Evolutionary conservation across 2,797 vertebrate genomes (phyloP).

Genomic region (Phataginus tetradactyla): DNA sequence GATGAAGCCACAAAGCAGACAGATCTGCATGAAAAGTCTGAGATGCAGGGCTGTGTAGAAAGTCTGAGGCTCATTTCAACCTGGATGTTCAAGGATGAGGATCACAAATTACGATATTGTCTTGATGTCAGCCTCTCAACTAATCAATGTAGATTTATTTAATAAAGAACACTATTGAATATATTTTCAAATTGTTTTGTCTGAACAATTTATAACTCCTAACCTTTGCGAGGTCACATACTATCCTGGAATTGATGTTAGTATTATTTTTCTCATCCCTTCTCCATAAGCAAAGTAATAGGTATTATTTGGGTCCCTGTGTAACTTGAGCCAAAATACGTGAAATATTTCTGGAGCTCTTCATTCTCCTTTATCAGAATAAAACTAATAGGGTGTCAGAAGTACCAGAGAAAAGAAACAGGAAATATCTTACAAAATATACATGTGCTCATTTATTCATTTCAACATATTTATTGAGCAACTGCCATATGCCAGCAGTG

Average conservation of each 20-base stretch:
- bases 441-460: background rate
- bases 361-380: background rate
- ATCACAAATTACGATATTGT: background rate
- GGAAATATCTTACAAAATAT: background rate
- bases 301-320: background rate
- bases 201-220: background rate
- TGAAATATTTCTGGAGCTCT: background rate
- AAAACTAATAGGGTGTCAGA: background rate
- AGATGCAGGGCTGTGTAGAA: rapidly evolving
- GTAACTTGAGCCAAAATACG: background rate
- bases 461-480: slow-evolving; percentile 19
- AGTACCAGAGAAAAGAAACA: background rate
- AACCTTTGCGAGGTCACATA: background rate
- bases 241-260: background rate
- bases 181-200: background rate
- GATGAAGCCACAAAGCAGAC: background rate
- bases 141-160: background rate
- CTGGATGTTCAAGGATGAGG: background rate
- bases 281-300: background rate
- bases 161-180: background rate
- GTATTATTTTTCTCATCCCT: background rate
- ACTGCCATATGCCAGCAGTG: background rate
- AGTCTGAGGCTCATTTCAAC: rapidly evolving
- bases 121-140: background rate
- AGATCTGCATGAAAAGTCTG: background rate